phyloP scores from a whole-genome alignment of 2,888 invertebrate genomes.

The Philereme vetulata region DNA sequence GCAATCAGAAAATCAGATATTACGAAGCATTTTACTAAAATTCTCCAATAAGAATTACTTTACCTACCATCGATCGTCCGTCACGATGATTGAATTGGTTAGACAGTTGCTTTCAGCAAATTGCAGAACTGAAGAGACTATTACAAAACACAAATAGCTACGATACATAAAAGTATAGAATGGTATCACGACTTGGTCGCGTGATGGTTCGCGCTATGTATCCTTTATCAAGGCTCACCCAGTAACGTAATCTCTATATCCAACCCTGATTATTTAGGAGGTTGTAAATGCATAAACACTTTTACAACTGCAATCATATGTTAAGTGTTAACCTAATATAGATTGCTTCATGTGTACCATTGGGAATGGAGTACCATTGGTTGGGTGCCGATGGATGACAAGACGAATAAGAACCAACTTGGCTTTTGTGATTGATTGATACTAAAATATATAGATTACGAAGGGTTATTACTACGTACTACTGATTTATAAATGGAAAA shows the following conservation, averaged over 20 bases:
- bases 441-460: too few relatives aligned
- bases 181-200: conserved; percentile 35
- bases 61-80: neutral
- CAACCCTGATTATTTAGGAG: conserved; percentile 30
- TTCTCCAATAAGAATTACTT: too few relatives aligned
- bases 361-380: too few relatives aligned
- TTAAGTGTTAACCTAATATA: neutral
- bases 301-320: conserved; percentile 23
- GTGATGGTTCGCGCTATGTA: conserved; percentile 39
- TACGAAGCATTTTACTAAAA: too few relatives aligned
- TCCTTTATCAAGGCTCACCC: conserved; percentile 46
- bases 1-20: too few relatives aligned
- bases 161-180: conserved; percentile 4
- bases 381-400: too few relatives aligned
- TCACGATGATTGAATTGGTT: neutral
- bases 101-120: neutral
- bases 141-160: neutral
- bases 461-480: too few relatives aligned
- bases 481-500: too few relatives aligned
- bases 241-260: conserved; percentile 47
- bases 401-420: too few relatives aligned
- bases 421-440: too few relatives aligned
- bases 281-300: conserved; percentile 33
- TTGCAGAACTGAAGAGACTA: neutral
- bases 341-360: too few relatives aligned